Conservation (phyloP, 2,888 invertebrate species). For the Chymomyza procnemis region DNA sequence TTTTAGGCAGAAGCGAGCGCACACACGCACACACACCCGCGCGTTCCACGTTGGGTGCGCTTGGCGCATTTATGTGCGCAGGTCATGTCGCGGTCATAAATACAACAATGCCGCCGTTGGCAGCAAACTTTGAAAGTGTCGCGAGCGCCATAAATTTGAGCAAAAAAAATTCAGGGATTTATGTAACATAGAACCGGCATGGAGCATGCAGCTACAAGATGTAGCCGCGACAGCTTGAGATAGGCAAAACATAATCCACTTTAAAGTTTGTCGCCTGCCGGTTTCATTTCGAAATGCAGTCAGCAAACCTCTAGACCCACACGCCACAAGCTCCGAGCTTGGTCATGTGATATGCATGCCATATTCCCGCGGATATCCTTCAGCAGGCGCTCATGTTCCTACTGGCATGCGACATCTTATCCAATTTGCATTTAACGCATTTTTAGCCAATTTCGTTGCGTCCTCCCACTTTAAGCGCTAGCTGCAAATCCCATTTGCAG, state of each 20-base stretch:
- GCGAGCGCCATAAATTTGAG: conserved; percentile 72
- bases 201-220: conserved; percentile 56
- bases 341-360: conserved; percentile 51
- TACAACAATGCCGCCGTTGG: conserved; percentile 62
- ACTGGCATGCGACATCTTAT: conserved; percentile 62
- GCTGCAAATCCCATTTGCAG: conserved; percentile 63
- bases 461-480: conserved; percentile 1
- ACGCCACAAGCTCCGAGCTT: conserved; percentile 5
- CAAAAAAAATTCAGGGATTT: conserved; percentile 73
- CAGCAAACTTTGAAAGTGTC: conserved; percentile 65
- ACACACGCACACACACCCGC: conserved; percentile 16
- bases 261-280: conserved; percentile 66
- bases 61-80: conserved; percentile 50
- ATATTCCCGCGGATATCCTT: conserved; percentile 69
- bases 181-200: conserved; percentile 56
- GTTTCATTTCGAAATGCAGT: conserved; percentile 58
- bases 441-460: conserved; percentile 52
- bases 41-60: background rate
- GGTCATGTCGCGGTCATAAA: conserved; percentile 77
- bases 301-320: conserved; percentile 42
- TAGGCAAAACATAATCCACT: conserved; percentile 68
- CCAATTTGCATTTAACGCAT: conserved; percentile 74
- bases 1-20: conserved; percentile 44
- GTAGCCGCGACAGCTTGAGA: conserved; percentile 24
- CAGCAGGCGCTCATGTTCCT: conserved; percentile 28